phyloP scores from a whole-genome alignment of 2,113 vertebrate genomes.

The Scophthalmus maximus region DNA sequence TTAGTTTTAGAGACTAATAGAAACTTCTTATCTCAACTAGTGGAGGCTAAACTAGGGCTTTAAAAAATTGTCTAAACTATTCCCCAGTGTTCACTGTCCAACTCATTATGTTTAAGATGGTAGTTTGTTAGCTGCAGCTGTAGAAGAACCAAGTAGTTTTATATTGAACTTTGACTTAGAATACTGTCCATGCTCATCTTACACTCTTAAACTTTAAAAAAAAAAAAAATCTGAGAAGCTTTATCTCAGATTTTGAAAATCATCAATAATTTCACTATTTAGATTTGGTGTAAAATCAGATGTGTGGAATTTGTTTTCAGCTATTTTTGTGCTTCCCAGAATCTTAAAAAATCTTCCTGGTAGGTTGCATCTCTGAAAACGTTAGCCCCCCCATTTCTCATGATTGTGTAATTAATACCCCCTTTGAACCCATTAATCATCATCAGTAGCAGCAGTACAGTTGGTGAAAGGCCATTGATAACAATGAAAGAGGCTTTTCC shows the following conservation, averaged over 20 bases:
- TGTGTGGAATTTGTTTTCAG: neutral
- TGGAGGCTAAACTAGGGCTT: neutral
- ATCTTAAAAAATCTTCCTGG: neutral
- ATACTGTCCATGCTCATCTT: too few species aligned
- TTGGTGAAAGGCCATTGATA: conserved; percentile 43
- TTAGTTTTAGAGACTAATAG: neutral
- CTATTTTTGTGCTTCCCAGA: neutral
- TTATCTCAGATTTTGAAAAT: too few species aligned
- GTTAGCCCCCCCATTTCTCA: neutral
- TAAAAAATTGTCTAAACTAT: too few species aligned
- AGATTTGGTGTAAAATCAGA: neutral
- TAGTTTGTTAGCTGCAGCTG: too few species aligned
- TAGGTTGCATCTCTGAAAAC: neutral
- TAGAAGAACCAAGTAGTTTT: too few species aligned
- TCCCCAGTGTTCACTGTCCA: too few species aligned
- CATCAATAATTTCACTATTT: neutral
- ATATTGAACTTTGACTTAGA: too few species aligned
- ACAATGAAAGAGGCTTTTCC: conserved; percentile 56
- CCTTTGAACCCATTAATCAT: conserved; percentile 6
- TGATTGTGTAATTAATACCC: neutral
- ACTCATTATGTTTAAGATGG: too few species aligned
- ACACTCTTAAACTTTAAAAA: too few species aligned
- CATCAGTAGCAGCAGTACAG: conserved; percentile 17
- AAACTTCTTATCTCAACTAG: neutral
- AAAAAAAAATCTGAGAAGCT: too few species aligned